These are phyloP conservation scores for Trichomalopsis sarcophagae DNA, from an alignment of 1,140 invertebrate genomes.

Conservation along the genomic window DNA sequence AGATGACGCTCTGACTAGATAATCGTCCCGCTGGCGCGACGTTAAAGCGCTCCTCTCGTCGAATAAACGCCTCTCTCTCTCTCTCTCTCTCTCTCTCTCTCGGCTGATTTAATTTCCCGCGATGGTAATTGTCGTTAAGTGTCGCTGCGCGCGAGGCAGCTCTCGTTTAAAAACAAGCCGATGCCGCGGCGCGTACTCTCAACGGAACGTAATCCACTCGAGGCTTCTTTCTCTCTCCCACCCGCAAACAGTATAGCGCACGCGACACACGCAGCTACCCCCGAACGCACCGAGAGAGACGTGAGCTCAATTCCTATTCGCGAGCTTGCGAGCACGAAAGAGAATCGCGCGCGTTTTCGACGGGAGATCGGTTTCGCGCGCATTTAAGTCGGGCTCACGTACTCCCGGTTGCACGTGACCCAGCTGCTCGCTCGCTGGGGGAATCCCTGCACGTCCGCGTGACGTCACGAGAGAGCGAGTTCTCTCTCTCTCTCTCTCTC, in stretches of 20 bases:
- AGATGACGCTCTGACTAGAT: conserved; percentile 59
- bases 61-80: conserved; percentile 57
- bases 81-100: conserved; percentile 15
- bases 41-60: conserved; percentile 54
- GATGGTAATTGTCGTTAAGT: conserved; percentile 64
- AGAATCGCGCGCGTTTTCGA: conserved; percentile 46
- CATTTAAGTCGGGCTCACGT: conserved; percentile 60
- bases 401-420: conserved; percentile 66
- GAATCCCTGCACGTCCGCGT: conserved; percentile 64
- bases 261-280: neutral
- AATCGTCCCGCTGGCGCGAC: conserved; percentile 57
- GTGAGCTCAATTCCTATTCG: neutral
- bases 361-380: conserved; percentile 46
- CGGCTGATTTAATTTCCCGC: conserved; percentile 68
- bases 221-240: no score
- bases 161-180: conserved; percentile 27
- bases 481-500: conserved; percentile 52
- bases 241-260: no score
- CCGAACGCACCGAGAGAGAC: neutral
- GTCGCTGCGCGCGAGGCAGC: conserved; percentile 18
- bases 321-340: neutral
- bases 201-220: no score
- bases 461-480: conserved; percentile 61
- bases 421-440: conserved; percentile 64
- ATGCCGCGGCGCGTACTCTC: no score